Conservation (phyloP, 2,888 invertebrate genomes). For the Ptilodon capucinus region DNA sequence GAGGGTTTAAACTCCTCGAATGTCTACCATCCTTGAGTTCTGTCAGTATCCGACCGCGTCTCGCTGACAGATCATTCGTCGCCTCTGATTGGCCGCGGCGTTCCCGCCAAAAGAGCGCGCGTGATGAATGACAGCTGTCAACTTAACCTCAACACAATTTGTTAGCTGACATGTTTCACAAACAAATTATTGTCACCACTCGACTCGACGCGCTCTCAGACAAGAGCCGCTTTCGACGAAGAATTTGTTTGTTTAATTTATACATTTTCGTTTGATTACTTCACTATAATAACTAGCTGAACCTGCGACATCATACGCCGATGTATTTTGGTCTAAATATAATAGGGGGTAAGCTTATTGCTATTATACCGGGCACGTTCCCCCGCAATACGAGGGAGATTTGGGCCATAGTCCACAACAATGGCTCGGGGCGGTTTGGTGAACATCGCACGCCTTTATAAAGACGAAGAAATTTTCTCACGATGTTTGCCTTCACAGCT, state of each 20-base stretch:
- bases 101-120: constrained; percentile 56
- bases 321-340: no score
- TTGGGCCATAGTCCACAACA: no score
- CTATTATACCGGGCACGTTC: no score
- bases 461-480: no score
- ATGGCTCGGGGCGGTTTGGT: no score
- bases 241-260: constrained; percentile 15
- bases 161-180: constrained; percentile 61
- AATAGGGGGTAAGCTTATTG: no score
- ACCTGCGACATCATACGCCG: no score
- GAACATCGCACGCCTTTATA: no score
- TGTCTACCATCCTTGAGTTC: constrained; percentile 18
- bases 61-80: constrained; percentile 63
- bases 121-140: constrained; percentile 69
- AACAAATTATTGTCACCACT: constrained; percentile 45
- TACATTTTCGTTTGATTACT: neutral
- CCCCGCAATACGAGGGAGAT: no score
- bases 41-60: constrained; percentile 30
- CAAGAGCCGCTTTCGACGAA: constrained; percentile 12
- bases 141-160: constrained; percentile 56
- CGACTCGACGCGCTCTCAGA: no score
- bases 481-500: no score
- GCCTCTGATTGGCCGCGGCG: constrained; percentile 66
- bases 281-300: no score
- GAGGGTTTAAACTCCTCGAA: neutral